Base-by-base conservation (phyloP, 1,140 invertebrate genomes). In the Chelonus insularis region DNA sequence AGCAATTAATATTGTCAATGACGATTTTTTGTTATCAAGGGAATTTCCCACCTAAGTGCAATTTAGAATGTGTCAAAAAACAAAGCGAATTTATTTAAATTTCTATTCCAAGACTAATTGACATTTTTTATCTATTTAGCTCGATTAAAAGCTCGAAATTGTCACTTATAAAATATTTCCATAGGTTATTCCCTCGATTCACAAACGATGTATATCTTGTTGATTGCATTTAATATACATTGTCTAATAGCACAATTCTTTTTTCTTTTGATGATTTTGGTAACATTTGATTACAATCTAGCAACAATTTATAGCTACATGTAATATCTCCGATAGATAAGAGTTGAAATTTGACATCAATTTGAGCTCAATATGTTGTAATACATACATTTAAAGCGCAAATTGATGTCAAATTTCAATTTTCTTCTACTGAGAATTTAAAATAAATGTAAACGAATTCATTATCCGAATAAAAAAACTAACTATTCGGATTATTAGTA, bases 1-100 rank as follows among this genome's bases (percentile, higher is more conserved):
- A 57, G 62, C 60, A 63, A 61, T 65, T 56, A 63, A 69, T 71
- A 71, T 71, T 71, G 69, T 71, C 69, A 71, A 65, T 65, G 67
- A 64, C 63, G 63, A 63, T 59, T 52, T 41, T 32, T 57, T 45
- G 18, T 60, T 58, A 60, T 50, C 57, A 59, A 62, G 55, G 50
- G 48, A 39, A 56, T 43, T 45, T 32, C 18, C 37, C 37, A 55
- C 37, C 29, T 41, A 9, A 45, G 41, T 12, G 6, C n/a, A 14
- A 39, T 11, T 14, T 12, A 29, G 16, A 48, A 29, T 16, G 25
- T 18, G 50, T 52, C n/a, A 25, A 36, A 52, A 23, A 21, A 52
- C 8, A 45, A 12, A n/a, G 36, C 12, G 34, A 1, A 18, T 12
- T 52, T 12, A 36, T 52, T 14, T 14, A 52, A 34, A 52, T 14